Evolutionary conservation across 2,797 vertebrate genomes (phyloP).

Genomic region (Remorina albescens): DNA sequence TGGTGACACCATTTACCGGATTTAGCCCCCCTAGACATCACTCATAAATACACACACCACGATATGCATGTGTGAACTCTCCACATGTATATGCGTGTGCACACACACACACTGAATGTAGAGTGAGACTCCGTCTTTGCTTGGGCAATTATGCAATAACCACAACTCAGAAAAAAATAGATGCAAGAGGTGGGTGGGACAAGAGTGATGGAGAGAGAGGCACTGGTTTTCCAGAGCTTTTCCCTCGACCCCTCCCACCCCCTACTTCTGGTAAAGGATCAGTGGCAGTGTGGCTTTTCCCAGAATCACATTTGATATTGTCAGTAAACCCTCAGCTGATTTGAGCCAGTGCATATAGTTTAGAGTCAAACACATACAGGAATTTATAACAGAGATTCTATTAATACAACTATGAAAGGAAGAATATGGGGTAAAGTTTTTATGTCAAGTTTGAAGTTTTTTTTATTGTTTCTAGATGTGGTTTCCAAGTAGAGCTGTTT

Average conservation of each 20-base stretch:
- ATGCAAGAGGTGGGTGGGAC: slow-evolving; percentile 45
- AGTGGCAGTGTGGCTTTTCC: slow-evolving; percentile 74
- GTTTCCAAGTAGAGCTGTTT: slow-evolving; percentile 57
- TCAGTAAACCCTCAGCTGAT: slow-evolving; percentile 57
- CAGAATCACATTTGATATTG: slow-evolving; percentile 58
- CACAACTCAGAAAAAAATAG: slow-evolving; percentile 65
- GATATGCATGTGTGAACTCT: slow-evolving; percentile 51
- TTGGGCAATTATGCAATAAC: slow-evolving; percentile 74
- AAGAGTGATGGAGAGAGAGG: slow-evolving; percentile 47
- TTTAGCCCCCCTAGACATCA: slow-evolving; percentile 63
- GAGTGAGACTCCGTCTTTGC: slow-evolving; percentile 46
- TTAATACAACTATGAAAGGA: not conserved
- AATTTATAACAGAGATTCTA: not conserved
- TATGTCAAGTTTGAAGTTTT: slow-evolving; percentile 22
- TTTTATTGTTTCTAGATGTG: slow-evolving; percentile 44
- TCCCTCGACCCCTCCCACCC: slow-evolving; percentile 38
- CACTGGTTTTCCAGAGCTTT: slow-evolving; percentile 67
- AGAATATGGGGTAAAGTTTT: slow-evolving; percentile 5
- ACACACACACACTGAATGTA: slow-evolving; percentile 15
- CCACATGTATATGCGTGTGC: slow-evolving; percentile 26
- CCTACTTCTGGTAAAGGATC: slow-evolving; percentile 79
- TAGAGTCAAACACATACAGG: slow-evolving; percentile 20
- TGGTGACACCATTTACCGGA: slow-evolving; percentile 85
- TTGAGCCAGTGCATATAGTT: slow-evolving; percentile 27
- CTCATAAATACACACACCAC: slow-evolving; percentile 64